Base-by-base conservation (phyloP, 2,888 invertebrate genomes). In the Abscondita cerata region DNA sequence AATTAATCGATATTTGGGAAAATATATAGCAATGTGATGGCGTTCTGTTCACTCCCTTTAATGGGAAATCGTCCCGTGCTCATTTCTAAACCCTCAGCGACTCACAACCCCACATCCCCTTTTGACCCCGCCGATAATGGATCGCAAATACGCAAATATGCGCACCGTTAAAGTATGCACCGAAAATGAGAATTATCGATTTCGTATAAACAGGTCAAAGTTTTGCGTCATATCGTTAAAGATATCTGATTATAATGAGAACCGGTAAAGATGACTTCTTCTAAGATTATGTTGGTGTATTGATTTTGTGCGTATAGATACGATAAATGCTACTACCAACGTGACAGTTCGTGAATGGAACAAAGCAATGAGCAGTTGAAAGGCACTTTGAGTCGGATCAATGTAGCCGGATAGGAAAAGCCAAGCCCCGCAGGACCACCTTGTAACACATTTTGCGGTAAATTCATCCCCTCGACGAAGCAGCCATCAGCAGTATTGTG, bases 11-110 rank as follows among this genome's bases (percentile, higher is more conserved):
- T 66, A 66, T 53, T 58, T 55, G 60, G 64, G 59, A 64, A 62
- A 64, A 66, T 65, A 64, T 64, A 62, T 63, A 60, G 65, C 52
- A 63, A 63, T 59, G 56, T 41, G 67, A 59, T 59, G 60, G 59
- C 63, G 64, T 64, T 65, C 75, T 65, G 59, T 56, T 56, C 62
- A 51, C 53, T 55, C 56, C 63, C 46, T 40, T 52, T 52, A 48
- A 50, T 44, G 51, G 50, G 31, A 53, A 54, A 25, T 84, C 79
- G 81, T 81, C 85, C 83, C 75, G 79, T 55, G 77, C 79, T 62
- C 64, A 65, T 76, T 64, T 64, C 55, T 52, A 58, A 64, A 53
- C 57, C 63, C 62, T 47, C 54, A 56, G 60, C 25, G 6, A 25
- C 60, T 65, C 61, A 52, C 58, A 59, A 55, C 59, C 58, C 61